A percentile compares a stretch with the other conserved stretches of the same genome.
These are phyloP conservation scores for Archivesica marissinica DNA, from an alignment of 1,140 invertebrate genomes.

Conservation along the genomic window DNA sequence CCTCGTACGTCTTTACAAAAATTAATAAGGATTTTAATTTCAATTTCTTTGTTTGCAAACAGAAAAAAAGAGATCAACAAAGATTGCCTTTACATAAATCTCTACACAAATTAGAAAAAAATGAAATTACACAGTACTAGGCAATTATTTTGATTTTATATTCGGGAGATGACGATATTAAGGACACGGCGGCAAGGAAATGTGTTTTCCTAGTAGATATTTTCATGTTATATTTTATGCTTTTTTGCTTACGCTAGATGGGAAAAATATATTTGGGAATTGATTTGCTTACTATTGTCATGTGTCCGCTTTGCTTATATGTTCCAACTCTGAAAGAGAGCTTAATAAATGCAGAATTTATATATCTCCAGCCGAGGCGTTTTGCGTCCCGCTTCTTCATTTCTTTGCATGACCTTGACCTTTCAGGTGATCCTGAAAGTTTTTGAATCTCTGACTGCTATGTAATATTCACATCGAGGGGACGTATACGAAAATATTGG, in stretches of 20 bases:
- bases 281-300: constrained; percentile 56
- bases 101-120: not conserved
- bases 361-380: constrained; percentile 45
- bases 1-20: not conserved
- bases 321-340: constrained; percentile 52
- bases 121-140: not conserved
- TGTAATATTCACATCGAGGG: constrained; percentile 8
- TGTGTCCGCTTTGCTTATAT: constrained; percentile 55
- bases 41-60: too few relatives aligned
- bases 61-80: not conserved
- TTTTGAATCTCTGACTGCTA: constrained; percentile 34
- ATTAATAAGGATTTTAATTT: too few relatives aligned
- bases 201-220: constrained; percentile 38
- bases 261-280: constrained; percentile 59
- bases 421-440: not conserved
- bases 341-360: constrained; percentile 62
- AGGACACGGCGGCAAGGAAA: not conserved
- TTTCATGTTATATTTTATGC: constrained; percentile 49
- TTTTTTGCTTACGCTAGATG: constrained; percentile 56
- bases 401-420: constrained; percentile 59
- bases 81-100: not conserved
- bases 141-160: not conserved
- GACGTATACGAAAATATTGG: not conserved
- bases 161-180: not conserved
- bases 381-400: constrained; percentile 55